Conservation (phyloP, 2,113 vertebrate species). For the Chlamydotis undulata region DNA sequence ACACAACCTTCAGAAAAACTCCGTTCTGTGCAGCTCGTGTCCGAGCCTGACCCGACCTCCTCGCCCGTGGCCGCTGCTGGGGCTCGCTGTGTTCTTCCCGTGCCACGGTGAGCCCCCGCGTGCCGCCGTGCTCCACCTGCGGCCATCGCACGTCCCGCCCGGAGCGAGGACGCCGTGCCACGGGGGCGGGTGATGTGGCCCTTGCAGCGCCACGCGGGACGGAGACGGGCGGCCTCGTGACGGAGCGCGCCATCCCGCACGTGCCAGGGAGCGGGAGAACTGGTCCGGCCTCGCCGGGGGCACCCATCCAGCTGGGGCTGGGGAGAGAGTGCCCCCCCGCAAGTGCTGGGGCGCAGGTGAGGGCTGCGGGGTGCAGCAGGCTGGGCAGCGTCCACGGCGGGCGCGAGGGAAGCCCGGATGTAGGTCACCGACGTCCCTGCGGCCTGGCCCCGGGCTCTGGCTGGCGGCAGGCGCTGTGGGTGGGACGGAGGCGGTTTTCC, state of each 20-base stretch:
- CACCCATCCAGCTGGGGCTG: background rate
- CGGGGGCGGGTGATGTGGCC: background rate
- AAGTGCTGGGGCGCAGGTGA: background rate
- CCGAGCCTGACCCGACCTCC: no score
- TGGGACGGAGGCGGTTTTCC: background rate
- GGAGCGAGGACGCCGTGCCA: background rate
- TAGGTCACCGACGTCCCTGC: background rate
- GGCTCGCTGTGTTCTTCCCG: fast-evolving
- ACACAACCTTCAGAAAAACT: background rate
- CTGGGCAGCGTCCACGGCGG: background rate
- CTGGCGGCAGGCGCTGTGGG: background rate
- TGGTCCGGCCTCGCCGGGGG: background rate
- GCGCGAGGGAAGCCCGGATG: background rate
- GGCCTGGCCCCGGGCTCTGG: background rate
- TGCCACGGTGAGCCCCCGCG: no score
- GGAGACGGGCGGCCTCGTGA: background rate
- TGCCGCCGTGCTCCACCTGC: no score
- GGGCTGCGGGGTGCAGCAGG: background rate
- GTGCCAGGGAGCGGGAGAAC: background rate
- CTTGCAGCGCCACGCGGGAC: background rate
- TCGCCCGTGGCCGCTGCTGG: background rate
- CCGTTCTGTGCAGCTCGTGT: background rate
- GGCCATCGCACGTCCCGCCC: no score
- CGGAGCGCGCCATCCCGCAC: background rate
- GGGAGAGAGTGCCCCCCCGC: background rate